Conservation (phyloP, 1,140 invertebrate genomes). For the Procambarus clarkii region DNA sequence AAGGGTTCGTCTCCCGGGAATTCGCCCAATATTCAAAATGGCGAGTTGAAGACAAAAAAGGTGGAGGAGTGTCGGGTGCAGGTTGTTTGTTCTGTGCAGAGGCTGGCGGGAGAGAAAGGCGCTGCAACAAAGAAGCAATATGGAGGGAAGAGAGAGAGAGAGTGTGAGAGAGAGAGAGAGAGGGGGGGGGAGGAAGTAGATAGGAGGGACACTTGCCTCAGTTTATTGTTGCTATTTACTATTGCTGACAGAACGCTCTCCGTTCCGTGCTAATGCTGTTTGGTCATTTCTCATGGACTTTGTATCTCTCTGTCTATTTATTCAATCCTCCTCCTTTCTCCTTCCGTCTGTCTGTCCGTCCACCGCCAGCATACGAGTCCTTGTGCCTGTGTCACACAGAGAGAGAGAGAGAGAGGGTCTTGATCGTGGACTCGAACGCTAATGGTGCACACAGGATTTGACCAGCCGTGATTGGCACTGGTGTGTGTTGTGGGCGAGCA, state of each 20-base stretch:
- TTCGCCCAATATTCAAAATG: conserved; percentile 48
- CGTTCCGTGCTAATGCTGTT: too few relatives aligned
- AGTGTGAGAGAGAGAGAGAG: neutral
- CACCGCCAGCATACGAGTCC: neutral
- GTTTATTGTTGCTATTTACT: neutral
- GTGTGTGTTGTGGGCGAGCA: too few relatives aligned
- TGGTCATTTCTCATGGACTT: too few relatives aligned
- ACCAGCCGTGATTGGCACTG: too few relatives aligned
- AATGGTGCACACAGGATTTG: neutral
- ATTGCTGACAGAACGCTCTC: neutral
- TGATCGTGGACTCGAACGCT: neutral
- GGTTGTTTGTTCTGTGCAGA: conserved; percentile 48
- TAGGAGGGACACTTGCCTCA: neutral
- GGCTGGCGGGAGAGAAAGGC: conserved; percentile 29
- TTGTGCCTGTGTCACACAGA: neutral
- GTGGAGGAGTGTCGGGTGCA: conserved; percentile 30
- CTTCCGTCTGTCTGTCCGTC: neutral
- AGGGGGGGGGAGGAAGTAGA: neutral
- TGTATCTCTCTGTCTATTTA: neutral
- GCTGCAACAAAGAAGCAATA: conserved; percentile 39
- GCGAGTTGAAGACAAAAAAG: conserved; percentile 31
- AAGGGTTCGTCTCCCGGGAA: neutral
- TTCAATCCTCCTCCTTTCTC: neutral
- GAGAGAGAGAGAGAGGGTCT: neutral
- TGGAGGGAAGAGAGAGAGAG: conserved; percentile 21